These are phyloP conservation scores for Protophormia terraenovae DNA, from an alignment of 2,888 invertebrate genomes.

Conservation along the genomic window DNA sequence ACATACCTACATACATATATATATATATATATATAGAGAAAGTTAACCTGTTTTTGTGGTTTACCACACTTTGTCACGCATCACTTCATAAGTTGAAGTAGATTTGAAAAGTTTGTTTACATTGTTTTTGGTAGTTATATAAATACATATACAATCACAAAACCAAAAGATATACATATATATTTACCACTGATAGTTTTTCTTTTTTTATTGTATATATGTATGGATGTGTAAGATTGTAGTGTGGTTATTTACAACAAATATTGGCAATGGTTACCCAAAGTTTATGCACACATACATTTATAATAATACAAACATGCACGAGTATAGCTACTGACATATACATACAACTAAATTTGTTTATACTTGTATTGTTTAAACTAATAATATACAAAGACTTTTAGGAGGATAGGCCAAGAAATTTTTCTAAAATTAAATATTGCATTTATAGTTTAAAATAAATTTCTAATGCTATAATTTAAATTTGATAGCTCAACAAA, in stretches of 20 bases:
- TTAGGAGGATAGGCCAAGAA: neutral
- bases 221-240: neutral
- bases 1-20: neutral
- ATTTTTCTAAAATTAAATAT: neutral
- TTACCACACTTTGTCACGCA: slow-evolving; percentile 54
- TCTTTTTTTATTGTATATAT: neutral
- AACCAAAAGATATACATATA: neutral
- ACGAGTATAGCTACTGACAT: no score
- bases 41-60: slow-evolving; percentile 44
- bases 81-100: slow-evolving; percentile 60
- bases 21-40: neutral
- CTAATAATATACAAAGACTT: neutral
- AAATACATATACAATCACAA: neutral
- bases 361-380: neutral
- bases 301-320: neutral
- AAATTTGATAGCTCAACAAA: no score
- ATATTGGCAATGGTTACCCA: slow-evolving; percentile 48
- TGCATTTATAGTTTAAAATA: no score
- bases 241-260: slow-evolving; percentile 43
- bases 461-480: no score
- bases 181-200: neutral
- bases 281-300: slow-evolving; percentile 23
- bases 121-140: slow-evolving; percentile 8
- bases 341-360: neutral
- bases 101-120: slow-evolving; percentile 55